A percentile compares a stretch with the other conserved stretches of the same genome.
phyloP scores from a whole-genome alignment of 1,140 invertebrate species.

The Gonioctena quinquepunctata region DNA sequence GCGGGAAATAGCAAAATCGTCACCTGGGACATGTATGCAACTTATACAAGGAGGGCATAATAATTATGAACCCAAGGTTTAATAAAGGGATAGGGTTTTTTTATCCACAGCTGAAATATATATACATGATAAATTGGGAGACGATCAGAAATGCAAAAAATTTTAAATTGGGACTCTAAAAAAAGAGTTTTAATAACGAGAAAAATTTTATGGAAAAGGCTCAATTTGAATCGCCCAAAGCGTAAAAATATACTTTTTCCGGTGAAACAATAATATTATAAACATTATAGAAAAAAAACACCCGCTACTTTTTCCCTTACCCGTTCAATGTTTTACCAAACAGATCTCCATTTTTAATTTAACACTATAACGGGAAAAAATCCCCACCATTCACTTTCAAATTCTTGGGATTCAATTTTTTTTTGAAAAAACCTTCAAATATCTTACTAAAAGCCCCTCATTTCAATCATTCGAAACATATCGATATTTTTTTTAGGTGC shows the following conservation, averaged over 20 bases:
- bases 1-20: too few species aligned
- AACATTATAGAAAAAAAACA: not conserved
- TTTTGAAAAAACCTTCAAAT: not conserved
- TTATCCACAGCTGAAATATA: conserved; percentile 26
- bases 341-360: not conserved
- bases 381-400: conserved; percentile 13
- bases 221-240: conserved; percentile 12
- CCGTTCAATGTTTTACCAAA: not conserved
- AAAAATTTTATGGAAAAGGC: conserved; percentile 19
- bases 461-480: too few species aligned
- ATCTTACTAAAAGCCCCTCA: conserved; percentile 18
- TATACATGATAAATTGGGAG: conserved; percentile 4
- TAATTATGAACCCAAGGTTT: too few species aligned
- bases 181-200: conserved; percentile 24
- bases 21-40: too few species aligned
- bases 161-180: conserved; percentile 14
- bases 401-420: not conserved
- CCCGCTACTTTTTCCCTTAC: not conserved
- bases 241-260: not conserved
- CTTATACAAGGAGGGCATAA: too few species aligned
- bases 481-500: too few species aligned
- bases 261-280: conserved; percentile 9
- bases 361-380: conserved; percentile 22
- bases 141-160: conserved; percentile 1
- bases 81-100: not conserved